These are phyloP conservation scores for Lochmaea crataegi DNA, from an alignment of 2,888 invertebrate species.

Conservation along the genomic window DNA sequence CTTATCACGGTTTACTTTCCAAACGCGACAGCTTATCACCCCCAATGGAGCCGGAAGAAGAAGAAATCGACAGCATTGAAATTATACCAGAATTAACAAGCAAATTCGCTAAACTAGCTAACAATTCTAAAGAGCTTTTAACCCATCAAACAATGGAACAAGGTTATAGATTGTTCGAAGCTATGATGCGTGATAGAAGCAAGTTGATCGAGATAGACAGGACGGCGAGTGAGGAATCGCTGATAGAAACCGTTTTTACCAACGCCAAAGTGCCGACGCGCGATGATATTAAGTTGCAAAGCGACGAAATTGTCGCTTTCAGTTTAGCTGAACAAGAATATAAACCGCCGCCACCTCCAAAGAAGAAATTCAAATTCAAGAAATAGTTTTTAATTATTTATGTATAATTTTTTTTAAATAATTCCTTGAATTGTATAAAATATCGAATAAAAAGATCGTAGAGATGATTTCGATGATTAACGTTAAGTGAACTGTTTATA, in stretches of 20 bases:
- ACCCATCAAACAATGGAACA: conserved; percentile 46
- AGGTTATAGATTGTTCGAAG: conserved; percentile 52
- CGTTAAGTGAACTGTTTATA: too few species aligned
- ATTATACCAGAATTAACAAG: conserved; percentile 51
- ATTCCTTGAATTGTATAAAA: neutral
- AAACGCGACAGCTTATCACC: conserved; percentile 2
- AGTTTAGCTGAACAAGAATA: conserved; percentile 52
- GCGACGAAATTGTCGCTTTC: conserved; percentile 54
- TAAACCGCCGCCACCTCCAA: conserved; percentile 38
- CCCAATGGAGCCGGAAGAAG: conserved; percentile 44
- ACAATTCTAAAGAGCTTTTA: conserved; percentile 44
- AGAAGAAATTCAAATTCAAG: conserved; percentile 42
- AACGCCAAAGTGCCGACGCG: conserved; percentile 52
- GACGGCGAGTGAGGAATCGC: conserved; percentile 52
- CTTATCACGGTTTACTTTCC: neutral
- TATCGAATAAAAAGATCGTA: neutral
- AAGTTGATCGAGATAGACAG: conserved; percentile 46
- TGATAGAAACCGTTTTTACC: conserved; percentile 51
- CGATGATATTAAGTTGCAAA: conserved; percentile 57
- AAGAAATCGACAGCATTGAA: conserved; percentile 54
- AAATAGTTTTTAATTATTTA: conserved; percentile 14
- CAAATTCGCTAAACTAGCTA: conserved; percentile 48
- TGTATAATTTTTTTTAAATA: neutral
- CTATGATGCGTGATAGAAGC: conserved; percentile 52
- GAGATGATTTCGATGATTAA: neutral